phyloP scores from a whole-genome alignment of 2,797 vertebrate species.

The Xiphorhynchus erythropygius region DNA sequence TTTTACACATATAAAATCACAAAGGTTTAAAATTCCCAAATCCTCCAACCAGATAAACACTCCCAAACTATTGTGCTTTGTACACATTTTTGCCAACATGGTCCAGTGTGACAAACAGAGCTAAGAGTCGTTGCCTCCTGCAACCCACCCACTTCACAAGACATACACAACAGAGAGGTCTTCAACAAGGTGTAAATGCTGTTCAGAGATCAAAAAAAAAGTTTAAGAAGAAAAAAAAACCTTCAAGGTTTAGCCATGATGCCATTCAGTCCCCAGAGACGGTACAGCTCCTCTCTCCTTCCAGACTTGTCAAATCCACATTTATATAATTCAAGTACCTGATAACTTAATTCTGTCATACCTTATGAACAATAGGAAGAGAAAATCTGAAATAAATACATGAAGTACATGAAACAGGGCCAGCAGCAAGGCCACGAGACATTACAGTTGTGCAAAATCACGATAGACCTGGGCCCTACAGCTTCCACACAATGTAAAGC shows the following conservation, averaged over 20 bases:
- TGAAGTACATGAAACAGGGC: neutral
- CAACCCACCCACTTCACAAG: neutral
- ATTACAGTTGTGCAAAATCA: neutral
- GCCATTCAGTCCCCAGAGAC: neutral
- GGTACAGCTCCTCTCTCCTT: neutral
- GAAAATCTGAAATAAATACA: neutral
- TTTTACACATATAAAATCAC: neutral
- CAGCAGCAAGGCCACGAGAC: neutral
- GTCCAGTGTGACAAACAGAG: neutral
- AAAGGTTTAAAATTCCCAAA: neutral
- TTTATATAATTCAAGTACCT: neutral
- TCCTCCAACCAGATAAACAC: neutral
- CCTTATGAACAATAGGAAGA: neutral
- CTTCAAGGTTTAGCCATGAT: neutral
- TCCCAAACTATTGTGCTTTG: neutral
- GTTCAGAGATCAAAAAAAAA: neutral
- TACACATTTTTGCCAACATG: neutral
- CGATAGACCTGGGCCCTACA: fast-evolving
- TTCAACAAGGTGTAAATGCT: neutral
- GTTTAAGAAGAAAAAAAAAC: neutral
- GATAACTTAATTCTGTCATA: neutral
- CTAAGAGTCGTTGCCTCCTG: neutral
- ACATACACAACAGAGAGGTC: neutral
- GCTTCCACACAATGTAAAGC: neutral
- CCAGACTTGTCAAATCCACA: neutral